These are phyloP conservation scores for Zaprionus camerounensis DNA, from an alignment of 1,140 invertebrate genomes.

Conservation along the genomic window DNA sequence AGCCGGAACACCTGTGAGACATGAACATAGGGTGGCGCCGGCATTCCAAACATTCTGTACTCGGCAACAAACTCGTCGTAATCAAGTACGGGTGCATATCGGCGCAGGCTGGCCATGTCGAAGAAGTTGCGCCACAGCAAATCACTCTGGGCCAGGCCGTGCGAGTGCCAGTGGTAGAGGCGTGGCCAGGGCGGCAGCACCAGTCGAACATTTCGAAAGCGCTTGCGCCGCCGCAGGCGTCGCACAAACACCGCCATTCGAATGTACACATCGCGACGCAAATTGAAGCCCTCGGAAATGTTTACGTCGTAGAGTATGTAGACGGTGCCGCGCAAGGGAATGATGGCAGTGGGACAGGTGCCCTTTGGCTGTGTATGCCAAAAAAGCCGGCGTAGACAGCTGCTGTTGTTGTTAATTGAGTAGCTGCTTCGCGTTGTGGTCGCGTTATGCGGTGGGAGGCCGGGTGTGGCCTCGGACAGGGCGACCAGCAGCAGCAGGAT, in stretches of 20 bases:
- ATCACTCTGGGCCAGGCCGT: slow-evolving; percentile 82
- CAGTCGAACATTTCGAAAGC: slow-evolving; percentile 86
- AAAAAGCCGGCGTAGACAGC: slow-evolving; percentile 36
- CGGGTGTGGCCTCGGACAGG: not conserved
- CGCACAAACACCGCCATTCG: slow-evolving; percentile 93
- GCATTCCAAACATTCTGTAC: slow-evolving; percentile 77
- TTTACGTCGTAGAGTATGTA: slow-evolving; percentile 94
- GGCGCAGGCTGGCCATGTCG: slow-evolving; percentile 91
- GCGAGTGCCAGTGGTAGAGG: slow-evolving; percentile 95
- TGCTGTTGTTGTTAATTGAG: slow-evolving; percentile 4
- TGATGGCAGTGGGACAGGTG: slow-evolving; percentile 57
- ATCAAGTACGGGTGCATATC: slow-evolving; percentile 95
- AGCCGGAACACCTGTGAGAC: slow-evolving; percentile 91
- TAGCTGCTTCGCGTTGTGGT: slow-evolving; percentile 3
- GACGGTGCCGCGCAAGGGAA: slow-evolving; percentile 54
- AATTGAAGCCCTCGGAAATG: slow-evolving; percentile 97
- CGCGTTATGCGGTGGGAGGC: slow-evolving; percentile 16
- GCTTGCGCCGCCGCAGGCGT: slow-evolving; percentile 86
- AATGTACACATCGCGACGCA: slow-evolving; percentile 97
- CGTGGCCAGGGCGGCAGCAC: slow-evolving; percentile 96
- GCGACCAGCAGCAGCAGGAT: slow-evolving; percentile 33
- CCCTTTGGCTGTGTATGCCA: slow-evolving; percentile 22
- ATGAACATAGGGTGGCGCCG: slow-evolving; percentile 63
- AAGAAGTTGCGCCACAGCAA: slow-evolving; percentile 93
- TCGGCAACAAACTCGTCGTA: slow-evolving; percentile 90